These are phyloP conservation scores for Ovibos moschatus DNA, from an alignment of 2,113 vertebrate species.

Conservation along the genomic window DNA sequence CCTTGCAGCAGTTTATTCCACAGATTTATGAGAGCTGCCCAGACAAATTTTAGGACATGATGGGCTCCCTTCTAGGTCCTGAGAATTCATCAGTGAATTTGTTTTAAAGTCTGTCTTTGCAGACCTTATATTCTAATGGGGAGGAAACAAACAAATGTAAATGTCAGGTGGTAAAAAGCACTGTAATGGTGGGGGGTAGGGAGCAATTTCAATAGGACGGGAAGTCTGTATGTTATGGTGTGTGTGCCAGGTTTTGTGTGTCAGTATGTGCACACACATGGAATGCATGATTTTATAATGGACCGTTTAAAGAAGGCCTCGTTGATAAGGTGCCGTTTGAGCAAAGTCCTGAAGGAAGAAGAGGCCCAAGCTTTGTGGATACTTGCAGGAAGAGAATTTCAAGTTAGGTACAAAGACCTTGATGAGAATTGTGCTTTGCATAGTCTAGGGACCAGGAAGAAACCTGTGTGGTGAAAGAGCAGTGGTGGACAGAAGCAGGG, in stretches of 20 bases:
- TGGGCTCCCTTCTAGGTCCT: neutral
- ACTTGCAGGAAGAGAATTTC: neutral
- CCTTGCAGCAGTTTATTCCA: neutral
- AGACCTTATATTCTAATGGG: neutral
- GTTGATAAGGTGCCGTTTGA: neutral
- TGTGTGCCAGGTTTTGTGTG: neutral
- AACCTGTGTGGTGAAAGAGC: neutral
- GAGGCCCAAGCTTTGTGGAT: neutral
- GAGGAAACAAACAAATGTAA: neutral
- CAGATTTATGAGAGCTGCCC: neutral
- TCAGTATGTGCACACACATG: neutral
- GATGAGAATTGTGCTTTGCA: neutral
- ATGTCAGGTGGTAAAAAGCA: neutral
- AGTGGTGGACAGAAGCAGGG: neutral
- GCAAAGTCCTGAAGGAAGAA: neutral
- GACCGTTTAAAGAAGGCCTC: neutral
- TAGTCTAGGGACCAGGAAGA: neutral
- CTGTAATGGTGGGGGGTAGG: neutral
- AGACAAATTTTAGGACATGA: neutral
- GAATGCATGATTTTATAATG: neutral
- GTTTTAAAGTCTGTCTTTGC: neutral
- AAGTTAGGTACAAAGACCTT: neutral
- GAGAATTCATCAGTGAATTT: neutral
- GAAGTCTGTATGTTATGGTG: too few relatives aligned
- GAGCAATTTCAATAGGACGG: neutral